These are phyloP conservation scores for Parauchenoglanis punctatus DNA, from an alignment of 2,797 vertebrate species.

Conservation along the genomic window DNA sequence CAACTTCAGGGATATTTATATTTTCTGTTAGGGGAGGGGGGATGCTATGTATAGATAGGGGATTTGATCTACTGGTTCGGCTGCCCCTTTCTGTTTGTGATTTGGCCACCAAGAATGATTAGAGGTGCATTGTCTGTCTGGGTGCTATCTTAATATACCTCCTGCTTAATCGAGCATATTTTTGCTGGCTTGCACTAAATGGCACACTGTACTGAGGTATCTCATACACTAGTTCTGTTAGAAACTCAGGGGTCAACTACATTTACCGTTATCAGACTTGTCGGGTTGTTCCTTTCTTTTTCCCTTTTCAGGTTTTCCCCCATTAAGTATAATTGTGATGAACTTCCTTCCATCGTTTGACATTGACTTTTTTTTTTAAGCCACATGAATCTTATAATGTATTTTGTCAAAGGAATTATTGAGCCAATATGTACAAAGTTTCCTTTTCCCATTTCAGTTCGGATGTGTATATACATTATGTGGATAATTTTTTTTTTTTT, in stretches of 20 bases:
- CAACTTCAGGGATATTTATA: constrained; percentile 96
- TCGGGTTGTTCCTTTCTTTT: constrained; percentile 63
- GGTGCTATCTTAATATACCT: constrained; percentile 85
- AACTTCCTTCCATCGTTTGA: constrained; percentile 8
- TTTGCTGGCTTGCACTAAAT: constrained; percentile 86
- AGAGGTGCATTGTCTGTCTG: constrained; percentile 74
- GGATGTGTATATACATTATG: constrained; percentile 62
- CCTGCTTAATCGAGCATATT: constrained; percentile 78
- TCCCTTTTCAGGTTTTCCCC: constrained; percentile 17
- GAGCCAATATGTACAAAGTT: constrained; percentile 76
- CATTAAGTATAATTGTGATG: constrained; percentile 5
- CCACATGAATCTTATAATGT: constrained; percentile 66
- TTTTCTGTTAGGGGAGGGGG: constrained; percentile 80
- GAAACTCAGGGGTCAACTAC: constrained; percentile 85
- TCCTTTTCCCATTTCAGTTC: constrained; percentile 58
- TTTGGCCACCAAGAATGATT: constrained; percentile 70
- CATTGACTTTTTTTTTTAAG: constrained; percentile 67
- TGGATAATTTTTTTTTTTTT: constrained; percentile 32
- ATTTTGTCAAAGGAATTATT: constrained; percentile 68
- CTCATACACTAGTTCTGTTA: constrained; percentile 85
- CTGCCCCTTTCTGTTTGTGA: constrained; percentile 66
- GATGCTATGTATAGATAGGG: constrained; percentile 74
- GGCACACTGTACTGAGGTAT: constrained; percentile 83
- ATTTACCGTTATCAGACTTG: constrained; percentile 82
- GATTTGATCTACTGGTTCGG: constrained; percentile 83